A percentile compares a stretch with the other conserved stretches of the same genome.
Evolutionary conservation across 2,113 vertebrate species (phyloP).

Genomic region (Hiodon alosoides): DNA sequence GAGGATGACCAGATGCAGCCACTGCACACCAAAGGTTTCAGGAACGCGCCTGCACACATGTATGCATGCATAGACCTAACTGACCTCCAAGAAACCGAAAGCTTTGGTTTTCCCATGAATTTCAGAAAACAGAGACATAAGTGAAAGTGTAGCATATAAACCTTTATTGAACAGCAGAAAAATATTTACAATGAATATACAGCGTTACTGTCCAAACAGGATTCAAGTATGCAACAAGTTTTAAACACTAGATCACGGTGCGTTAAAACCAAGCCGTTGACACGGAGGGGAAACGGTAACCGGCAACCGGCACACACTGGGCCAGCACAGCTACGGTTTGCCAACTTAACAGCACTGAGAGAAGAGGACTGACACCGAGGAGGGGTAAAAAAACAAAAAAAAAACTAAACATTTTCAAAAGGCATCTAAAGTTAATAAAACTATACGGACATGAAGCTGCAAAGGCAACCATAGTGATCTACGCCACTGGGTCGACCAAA

Average conservation of each 20-base stretch:
- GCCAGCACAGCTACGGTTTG: too few relatives aligned
- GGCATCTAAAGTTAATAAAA: too few relatives aligned
- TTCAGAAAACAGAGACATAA: not conserved
- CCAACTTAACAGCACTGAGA: not conserved
- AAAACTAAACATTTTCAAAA: slow-evolving; percentile 1
- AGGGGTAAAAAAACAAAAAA: slow-evolving; percentile 5
- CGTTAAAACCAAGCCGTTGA: not conserved
- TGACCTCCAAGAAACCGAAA: too few relatives aligned
- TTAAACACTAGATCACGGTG: slow-evolving; percentile 2
- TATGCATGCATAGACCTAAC: too few relatives aligned
- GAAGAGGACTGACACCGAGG: too few relatives aligned
- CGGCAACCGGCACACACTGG: not conserved
- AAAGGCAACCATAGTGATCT: too few relatives aligned
- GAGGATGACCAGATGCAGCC: too few relatives aligned
- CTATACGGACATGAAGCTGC: too few relatives aligned
- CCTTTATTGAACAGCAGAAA: slow-evolving; percentile 49
- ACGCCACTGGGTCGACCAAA: too few relatives aligned
- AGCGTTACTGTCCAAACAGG: slow-evolving; percentile 33
- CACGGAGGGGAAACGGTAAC: not conserved
- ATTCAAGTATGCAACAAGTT: slow-evolving; percentile 34
- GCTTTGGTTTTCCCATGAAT: too few relatives aligned
- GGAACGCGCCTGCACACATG: too few relatives aligned
- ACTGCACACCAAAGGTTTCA: too few relatives aligned
- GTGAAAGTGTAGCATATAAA: slow-evolving; percentile 45
- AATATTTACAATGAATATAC: slow-evolving; percentile 51